A percentile compares a stretch with the other conserved stretches of the same genome.
Evolutionary conservation across 1,140 invertebrate genomes (phyloP).

Genomic region (Schlechtendalia chinensis): DNA sequence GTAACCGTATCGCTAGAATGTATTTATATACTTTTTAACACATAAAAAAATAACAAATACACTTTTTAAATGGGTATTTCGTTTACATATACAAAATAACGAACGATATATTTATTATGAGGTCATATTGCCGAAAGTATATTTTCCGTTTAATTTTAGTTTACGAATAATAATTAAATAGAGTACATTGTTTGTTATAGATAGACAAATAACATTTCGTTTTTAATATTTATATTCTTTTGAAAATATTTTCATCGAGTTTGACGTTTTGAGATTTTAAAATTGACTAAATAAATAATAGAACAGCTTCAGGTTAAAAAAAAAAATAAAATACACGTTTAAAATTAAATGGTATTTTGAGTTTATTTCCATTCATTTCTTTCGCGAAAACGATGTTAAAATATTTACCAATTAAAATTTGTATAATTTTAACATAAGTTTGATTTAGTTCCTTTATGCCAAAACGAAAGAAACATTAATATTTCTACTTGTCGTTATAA

Average conservation of each 20-base stretch:
- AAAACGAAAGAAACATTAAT: constrained; percentile 28
- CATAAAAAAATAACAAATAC: constrained; percentile 8
- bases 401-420: constrained; percentile 38
- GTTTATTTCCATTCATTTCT: constrained; percentile 4
- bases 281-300: too few relatives aligned
- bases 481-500: constrained; percentile 17
- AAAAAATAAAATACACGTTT: background rate
- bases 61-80: background rate
- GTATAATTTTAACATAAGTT: constrained; percentile 35
- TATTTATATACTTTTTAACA: constrained; percentile 30
- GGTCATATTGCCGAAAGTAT: too few relatives aligned
- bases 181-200: too few relatives aligned
- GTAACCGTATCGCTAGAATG: constrained; percentile 20
- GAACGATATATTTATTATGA: too few relatives aligned
- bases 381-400: constrained; percentile 9
- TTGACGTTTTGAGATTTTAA: too few relatives aligned
- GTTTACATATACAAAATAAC: too few relatives aligned
- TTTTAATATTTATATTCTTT: too few relatives aligned
- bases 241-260: too few relatives aligned
- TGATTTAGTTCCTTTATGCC: background rate
- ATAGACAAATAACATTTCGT: too few relatives aligned
- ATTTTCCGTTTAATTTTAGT: too few relatives aligned
- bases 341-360: background rate
- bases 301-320: background rate
- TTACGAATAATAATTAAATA: too few relatives aligned